Conservation (phyloP, 2,113 vertebrate genomes). For the Thermophis baileyi region DNA sequence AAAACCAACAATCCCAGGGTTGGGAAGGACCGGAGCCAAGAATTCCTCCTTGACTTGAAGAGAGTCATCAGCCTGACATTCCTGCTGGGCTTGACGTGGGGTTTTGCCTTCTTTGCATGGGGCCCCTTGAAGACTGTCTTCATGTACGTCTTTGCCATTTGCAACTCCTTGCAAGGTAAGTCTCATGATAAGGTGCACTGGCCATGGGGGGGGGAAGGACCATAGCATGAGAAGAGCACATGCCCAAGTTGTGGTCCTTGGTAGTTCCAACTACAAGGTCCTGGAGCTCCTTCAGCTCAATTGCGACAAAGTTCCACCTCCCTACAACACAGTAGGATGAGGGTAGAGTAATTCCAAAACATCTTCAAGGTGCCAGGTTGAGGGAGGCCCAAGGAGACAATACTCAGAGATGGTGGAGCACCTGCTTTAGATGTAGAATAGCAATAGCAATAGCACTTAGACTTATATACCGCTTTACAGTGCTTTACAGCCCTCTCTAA, state of each 20-base stretch:
- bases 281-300: neutral
- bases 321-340: neutral
- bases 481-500: too few species aligned
- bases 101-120: constrained; percentile 79
- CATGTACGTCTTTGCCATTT: constrained; percentile 82
- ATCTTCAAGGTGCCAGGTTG: neutral
- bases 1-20: constrained; percentile 60
- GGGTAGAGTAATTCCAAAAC: neutral
- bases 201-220: neutral
- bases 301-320: neutral
- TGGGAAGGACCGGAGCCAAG: constrained; percentile 24
- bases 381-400: neutral
- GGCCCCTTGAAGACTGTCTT: constrained; percentile 71
- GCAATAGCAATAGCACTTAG: too few species aligned
- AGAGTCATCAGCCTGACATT: constrained; percentile 79
- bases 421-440: neutral
- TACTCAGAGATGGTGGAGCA: neutral
- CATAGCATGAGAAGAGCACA: neutral
- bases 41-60: constrained; percentile 72
- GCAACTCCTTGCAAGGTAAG: constrained; percentile 85
- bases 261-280: neutral
- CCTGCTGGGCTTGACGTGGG: constrained; percentile 86
- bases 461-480: too few species aligned
- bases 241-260: neutral
- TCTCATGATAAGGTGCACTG: neutral